Base-by-base conservation (phyloP, 2,888 invertebrate genomes). In the Ophion obscuratus region DNA sequence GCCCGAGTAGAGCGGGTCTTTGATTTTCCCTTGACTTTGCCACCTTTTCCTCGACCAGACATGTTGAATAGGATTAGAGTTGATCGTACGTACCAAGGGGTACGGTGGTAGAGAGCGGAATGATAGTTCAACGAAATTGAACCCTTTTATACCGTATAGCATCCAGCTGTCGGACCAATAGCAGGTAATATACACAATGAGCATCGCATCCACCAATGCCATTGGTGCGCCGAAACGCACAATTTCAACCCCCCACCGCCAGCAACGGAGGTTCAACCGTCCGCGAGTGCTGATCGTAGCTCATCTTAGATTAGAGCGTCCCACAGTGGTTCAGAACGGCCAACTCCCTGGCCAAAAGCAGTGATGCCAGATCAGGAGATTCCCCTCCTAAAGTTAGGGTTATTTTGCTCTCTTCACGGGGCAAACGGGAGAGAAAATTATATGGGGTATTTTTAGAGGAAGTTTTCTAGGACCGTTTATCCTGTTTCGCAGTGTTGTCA, bases 51-150 rank as follows among this genome's bases (percentile, higher is more conserved):
- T 10, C 68, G 68, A 1, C 27, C 68, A 47, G 68, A 70, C 70
- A 70, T 70, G 6, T 31, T 31, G 27, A n/a, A 27, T 14, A 7
- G 17, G 2, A 14, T 24, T 14, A 17, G 0, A 64, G 11, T 95
- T 17, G 24, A 31, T 1, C 24, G 24, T 24, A 31, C 0, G 2
- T 3, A 31, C 31, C 31, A 3, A 31, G 0, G 31, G 2, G n/a
- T 9, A 67, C 17, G 17, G 36, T 10, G 70, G 24, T 9, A 17
- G 27, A 14, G 2, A 10, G 2, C 20, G n/a, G 40, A 67, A 17
- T 64, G 64, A 14, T 5, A 31, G 5, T 17, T 14, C 0, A 24
- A 4, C 14, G 11, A 2, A 7, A 10, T 1, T 11, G 27, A 3
- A 17, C 1, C 14, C 2, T 11, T 64, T 14, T 64, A 64, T 64